These are phyloP conservation scores for Trachymyrmex septentrionalis DNA, from an alignment of 1,140 invertebrate species.

Conservation along the genomic window DNA sequence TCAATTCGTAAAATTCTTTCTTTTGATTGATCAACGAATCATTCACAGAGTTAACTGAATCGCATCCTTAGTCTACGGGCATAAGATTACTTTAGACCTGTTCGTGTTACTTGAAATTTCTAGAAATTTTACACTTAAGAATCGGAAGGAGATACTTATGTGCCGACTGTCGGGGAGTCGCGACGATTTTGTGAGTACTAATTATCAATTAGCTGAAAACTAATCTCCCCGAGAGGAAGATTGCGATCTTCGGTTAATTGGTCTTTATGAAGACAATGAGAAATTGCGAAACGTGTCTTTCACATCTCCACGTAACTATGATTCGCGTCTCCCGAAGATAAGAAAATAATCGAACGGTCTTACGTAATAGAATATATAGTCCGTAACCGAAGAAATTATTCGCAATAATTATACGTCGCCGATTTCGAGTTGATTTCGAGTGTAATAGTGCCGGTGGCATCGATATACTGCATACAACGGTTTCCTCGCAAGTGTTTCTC, in stretches of 20 bases:
- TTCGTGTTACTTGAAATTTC: no score
- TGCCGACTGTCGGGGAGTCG: not conserved
- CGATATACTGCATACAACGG: not conserved
- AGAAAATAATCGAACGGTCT: slow-evolving; percentile 6
- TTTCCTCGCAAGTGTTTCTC: slow-evolving; percentile 31
- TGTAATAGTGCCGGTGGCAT: not conserved
- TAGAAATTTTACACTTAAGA: no score
- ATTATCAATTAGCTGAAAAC: slow-evolving; percentile 22
- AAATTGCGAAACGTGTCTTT: not conserved
- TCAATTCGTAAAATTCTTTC: no score
- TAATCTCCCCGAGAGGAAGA: not conserved
- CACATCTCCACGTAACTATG: not conserved
- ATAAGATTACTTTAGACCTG: no score
- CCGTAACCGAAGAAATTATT: not conserved
- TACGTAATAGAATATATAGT: not conserved
- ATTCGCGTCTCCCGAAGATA: not conserved
- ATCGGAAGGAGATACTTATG: no score
- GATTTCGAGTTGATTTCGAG: slow-evolving; percentile 23
- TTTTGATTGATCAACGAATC: no score
- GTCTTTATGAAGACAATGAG: slow-evolving; percentile 37
- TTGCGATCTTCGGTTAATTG: slow-evolving; percentile 12
- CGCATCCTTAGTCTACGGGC: no score
- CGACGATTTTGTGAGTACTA: slow-evolving; percentile 24
- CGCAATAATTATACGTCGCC: not conserved
- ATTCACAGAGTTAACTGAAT: no score